Percentiles rank a stretch among this genome's conserved stretches.
These are phyloP conservation scores for Meloidogyne floridensis DNA, from an alignment of 1,140 invertebrate genomes.

Conservation along the genomic window DNA sequence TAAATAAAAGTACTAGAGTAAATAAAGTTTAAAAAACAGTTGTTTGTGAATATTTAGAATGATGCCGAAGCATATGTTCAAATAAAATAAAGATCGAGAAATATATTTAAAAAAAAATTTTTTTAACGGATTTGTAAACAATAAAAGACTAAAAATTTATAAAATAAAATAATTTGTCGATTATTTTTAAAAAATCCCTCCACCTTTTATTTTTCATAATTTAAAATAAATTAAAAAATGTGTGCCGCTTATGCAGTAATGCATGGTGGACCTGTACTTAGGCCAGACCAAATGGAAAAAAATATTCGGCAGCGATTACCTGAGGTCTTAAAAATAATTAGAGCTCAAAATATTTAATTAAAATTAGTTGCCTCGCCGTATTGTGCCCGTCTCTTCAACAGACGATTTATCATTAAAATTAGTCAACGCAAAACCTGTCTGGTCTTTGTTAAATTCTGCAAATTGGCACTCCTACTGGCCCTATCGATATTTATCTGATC, in stretches of 20 bases:
- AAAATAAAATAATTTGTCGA: background rate
- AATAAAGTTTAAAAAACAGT: background rate
- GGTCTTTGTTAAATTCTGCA: constrained; percentile 21
- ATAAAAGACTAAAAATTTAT: constrained; percentile 1
- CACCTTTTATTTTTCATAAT: background rate
- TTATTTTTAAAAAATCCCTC: no score
- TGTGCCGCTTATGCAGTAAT: background rate
- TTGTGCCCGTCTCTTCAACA: constrained; percentile 14
- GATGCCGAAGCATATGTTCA: background rate
- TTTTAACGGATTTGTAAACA: no score
- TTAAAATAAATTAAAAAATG: background rate
- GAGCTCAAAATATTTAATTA: background rate
- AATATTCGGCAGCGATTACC: constrained; percentile 12
- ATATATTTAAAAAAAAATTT: no score
- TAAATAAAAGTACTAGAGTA: background rate
- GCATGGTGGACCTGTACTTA: constrained; percentile 14
- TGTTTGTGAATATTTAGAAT: background rate
- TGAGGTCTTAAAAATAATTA: constrained; percentile 12
- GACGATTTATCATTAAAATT: constrained; percentile 16
- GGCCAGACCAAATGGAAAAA: constrained; percentile 20
- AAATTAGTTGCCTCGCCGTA: constrained; percentile 19
- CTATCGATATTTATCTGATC: constrained; percentile 27
- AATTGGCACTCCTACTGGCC: constrained; percentile 31
- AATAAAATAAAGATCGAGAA: background rate
- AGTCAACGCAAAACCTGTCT: constrained; percentile 11